Percentiles rank a stretch among this genome's conserved stretches.
These are phyloP conservation scores for Drosophila suzukii DNA, from an alignment of 1,140 invertebrate genomes.

Conservation along the genomic window DNA sequence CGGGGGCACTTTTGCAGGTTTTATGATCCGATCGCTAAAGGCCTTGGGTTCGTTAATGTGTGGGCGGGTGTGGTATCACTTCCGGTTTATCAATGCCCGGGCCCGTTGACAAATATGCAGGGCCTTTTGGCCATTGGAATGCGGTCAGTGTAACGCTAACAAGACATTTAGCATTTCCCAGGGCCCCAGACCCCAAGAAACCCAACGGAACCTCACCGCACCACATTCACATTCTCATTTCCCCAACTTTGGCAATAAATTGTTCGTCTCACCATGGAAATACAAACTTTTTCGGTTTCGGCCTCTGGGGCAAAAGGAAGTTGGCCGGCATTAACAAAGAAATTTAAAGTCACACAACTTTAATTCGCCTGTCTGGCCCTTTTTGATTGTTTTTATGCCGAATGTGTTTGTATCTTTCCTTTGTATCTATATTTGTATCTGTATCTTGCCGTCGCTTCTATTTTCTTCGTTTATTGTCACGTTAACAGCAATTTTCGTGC, in stretches of 20 bases:
- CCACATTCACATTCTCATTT: conserved; percentile 53
- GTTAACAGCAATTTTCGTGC: conserved; percentile 78
- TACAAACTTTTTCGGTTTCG: conserved; percentile 47
- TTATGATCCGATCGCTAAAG: conserved; percentile 74
- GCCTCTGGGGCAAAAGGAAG: conserved; percentile 23
- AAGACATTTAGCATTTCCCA: conserved; percentile 74
- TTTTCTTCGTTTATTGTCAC: conserved; percentile 75
- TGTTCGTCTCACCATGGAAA: conserved; percentile 60
- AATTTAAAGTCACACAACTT: conserved; percentile 74
- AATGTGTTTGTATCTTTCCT: conserved; percentile 1
- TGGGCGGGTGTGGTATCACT: conserved; percentile 50
- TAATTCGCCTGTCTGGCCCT: conserved; percentile 57
- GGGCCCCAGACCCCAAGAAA: conserved; percentile 10
- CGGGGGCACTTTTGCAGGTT: conserved; percentile 61
- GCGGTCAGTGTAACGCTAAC: conserved; percentile 75
- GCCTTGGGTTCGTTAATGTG: conserved; percentile 4
- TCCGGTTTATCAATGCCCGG: conserved; percentile 66
- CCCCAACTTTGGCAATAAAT: conserved; percentile 77
- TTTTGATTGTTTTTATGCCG: conserved; percentile 63
- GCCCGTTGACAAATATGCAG: conserved; percentile 74
- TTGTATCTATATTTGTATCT: conserved; percentile 8
- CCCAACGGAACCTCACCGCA: conserved; percentile 5
- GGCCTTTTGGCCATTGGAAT: conserved; percentile 61
- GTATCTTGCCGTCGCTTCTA: conserved; percentile 32
- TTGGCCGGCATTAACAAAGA: conserved; percentile 66